These are phyloP conservation scores for Margarornis squamiger DNA, from an alignment of 2,797 vertebrate genomes.

Conservation along the genomic window DNA sequence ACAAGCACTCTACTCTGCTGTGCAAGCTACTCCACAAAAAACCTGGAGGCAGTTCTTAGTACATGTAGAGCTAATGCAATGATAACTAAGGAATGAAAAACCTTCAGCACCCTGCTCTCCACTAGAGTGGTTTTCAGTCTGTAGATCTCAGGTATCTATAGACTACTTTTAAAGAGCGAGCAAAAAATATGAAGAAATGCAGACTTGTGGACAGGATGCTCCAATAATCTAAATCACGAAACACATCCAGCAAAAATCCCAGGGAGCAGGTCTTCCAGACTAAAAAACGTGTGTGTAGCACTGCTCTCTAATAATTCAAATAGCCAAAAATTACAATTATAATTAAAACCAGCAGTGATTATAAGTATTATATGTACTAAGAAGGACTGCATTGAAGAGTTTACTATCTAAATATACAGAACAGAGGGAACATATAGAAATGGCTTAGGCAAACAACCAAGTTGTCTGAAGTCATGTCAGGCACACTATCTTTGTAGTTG, in stretches of 20 bases:
- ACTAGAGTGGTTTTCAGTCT: rapidly evolving
- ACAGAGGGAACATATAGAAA: background rate
- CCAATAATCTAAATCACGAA: background rate
- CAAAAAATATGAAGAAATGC: background rate
- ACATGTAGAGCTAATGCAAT: background rate
- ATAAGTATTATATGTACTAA: background rate
- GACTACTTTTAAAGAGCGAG: background rate
- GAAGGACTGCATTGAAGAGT: background rate
- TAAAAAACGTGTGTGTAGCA: background rate
- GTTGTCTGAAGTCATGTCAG: background rate
- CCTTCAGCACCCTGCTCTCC: background rate
- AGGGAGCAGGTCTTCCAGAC: background rate
- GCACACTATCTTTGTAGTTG: background rate
- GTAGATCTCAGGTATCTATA: background rate
- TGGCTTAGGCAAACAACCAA: background rate
- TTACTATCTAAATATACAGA: background rate
- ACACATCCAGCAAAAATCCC: background rate
- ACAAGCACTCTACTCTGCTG: background rate
- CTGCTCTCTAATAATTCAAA: background rate
- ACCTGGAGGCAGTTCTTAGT: background rate
- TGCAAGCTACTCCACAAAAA: background rate
- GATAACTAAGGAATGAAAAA: background rate
- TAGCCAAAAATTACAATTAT: background rate
- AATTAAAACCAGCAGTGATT: background rate
- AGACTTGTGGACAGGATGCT: background rate